These are phyloP conservation scores for Peromyscus polionotus DNA, from an alignment of 2,113 vertebrate species.

Conservation along the genomic window DNA sequence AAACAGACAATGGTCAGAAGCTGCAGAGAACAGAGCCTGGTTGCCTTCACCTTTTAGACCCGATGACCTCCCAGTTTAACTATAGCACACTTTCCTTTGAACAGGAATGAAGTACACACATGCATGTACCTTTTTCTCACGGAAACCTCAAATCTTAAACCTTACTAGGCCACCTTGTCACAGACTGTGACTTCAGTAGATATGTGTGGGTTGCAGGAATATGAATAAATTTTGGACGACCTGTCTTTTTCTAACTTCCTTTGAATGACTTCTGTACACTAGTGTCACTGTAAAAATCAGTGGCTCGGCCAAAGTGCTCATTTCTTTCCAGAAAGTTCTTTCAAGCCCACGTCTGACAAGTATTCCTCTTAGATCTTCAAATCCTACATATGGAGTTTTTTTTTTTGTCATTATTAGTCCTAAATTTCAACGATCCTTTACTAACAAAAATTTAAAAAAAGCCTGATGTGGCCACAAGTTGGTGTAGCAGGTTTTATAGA, in stretches of 20 bases:
- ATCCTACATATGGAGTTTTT: background rate
- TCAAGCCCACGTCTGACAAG: background rate
- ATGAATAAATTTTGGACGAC: slow-evolving; percentile 5
- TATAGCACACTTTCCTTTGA: background rate
- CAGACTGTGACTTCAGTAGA: slow-evolving; percentile 7
- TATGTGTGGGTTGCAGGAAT: background rate
- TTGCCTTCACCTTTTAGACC: background rate
- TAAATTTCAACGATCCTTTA: background rate
- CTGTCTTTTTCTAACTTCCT: background rate
- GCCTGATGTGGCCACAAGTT: background rate
- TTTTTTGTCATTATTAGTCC: background rate
- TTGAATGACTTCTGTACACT: background rate
- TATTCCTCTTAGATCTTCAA: slow-evolving; percentile 32
- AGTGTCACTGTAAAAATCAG: slow-evolving; percentile 22
- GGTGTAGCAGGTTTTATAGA: background rate
- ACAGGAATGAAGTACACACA: background rate
- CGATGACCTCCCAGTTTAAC: slow-evolving; percentile 53
- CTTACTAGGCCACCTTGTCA: background rate
- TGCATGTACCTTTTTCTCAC: background rate
- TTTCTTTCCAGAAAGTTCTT: slow-evolving; percentile 24
- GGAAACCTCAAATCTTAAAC: slow-evolving; percentile 37
- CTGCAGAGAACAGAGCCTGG: background rate
- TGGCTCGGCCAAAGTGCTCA: background rate
- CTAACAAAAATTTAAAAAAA: background rate
- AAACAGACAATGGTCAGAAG: slow-evolving; percentile 31